Percentiles rank a stretch among this genome's conserved stretches.
phyloP scores from a whole-genome alignment of 2,888 invertebrate species.

The Ichneumon xanthorius region DNA sequence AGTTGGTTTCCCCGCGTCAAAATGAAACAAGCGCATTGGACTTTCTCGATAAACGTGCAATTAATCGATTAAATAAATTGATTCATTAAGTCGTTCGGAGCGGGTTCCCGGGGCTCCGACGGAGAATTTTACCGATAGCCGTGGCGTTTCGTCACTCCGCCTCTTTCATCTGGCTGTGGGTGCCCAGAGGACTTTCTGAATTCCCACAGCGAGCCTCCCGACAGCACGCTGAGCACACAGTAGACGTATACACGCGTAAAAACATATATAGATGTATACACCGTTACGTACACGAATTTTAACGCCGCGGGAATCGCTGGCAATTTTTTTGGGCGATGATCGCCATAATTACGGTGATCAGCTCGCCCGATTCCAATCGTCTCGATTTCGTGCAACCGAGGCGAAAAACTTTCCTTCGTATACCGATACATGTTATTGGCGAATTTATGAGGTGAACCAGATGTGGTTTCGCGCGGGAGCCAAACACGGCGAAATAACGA shows the following conservation, averaged over 20 bases:
- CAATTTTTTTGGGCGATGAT: conserved; percentile 55
- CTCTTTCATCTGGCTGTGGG: conserved; percentile 8
- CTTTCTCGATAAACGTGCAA: conserved; percentile 54
- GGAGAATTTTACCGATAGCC: conserved; percentile 32
- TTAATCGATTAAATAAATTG: conserved; percentile 67
- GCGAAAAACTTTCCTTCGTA: conserved; percentile 62
- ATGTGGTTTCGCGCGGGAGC: conserved; percentile 48
- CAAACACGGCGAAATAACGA: neutral
- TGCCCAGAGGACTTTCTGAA: conserved; percentile 57
- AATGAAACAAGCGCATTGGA: conserved; percentile 39
- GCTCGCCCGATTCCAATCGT: conserved; percentile 47
- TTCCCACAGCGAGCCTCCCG: conserved; percentile 39
- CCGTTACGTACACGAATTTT: conserved; percentile 7
- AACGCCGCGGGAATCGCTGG: conserved; percentile 46
- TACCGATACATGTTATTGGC: conserved; percentile 40
- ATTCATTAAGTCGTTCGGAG: conserved; percentile 57
- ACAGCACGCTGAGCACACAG: neutral
- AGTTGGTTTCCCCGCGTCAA: conserved; percentile 3
- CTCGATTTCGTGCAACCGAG: conserved; percentile 23
- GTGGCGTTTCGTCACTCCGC: conserved; percentile 61
- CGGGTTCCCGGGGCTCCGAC: conserved; percentile 4
- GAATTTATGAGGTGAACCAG: conserved; percentile 64
- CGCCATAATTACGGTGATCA: conserved; percentile 64
- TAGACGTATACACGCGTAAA: neutral
- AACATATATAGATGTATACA: neutral